Evolutionary conservation across 2,888 invertebrate species (phyloP).

Genomic region (Drosophila sordidula): DNA sequence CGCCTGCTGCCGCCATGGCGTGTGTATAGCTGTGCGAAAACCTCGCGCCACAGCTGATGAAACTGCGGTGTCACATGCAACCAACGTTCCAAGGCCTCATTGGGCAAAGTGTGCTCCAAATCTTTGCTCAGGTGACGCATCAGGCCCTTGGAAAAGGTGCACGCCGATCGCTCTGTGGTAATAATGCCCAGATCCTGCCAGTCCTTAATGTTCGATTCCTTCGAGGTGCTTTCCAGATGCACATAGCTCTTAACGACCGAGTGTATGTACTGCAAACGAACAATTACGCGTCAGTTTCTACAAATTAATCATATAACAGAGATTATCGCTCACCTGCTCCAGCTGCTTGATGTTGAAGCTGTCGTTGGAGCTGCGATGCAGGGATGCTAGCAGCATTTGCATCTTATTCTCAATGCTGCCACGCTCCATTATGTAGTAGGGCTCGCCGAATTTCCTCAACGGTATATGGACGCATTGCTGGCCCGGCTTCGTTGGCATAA

Average conservation of each 20-base stretch:
- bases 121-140: conserved; percentile 84
- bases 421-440: conserved; percentile 89
- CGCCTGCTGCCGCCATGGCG: conserved; percentile 71
- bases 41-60: conserved; percentile 86
- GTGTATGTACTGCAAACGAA: conserved; percentile 88
- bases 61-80: conserved; percentile 86
- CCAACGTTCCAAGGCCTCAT: conserved; percentile 82
- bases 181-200: conserved; percentile 88
- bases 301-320: not conserved
- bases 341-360: conserved; percentile 74
- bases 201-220: conserved; percentile 86
- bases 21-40: conserved; percentile 86
- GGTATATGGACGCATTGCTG: conserved; percentile 80
- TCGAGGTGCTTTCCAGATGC: conserved; percentile 87
- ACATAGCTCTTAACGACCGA: conserved; percentile 91
- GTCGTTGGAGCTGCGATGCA: conserved; percentile 57
- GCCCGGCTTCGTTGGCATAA: conserved; percentile 86
- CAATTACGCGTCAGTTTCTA: not conserved
- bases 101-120: conserved; percentile 74
- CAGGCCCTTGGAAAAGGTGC: conserved; percentile 87
- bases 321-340: conserved; percentile 71
- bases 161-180: conserved; percentile 86
- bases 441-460: conserved; percentile 89
- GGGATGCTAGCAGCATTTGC: conserved; percentile 67
- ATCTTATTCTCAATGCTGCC: conserved; percentile 89